Percentiles rank a stretch among this genome's conserved stretches.
Conservation (phyloP, 2,888 invertebrate species). For the Herminia tarsipennalis region DNA sequence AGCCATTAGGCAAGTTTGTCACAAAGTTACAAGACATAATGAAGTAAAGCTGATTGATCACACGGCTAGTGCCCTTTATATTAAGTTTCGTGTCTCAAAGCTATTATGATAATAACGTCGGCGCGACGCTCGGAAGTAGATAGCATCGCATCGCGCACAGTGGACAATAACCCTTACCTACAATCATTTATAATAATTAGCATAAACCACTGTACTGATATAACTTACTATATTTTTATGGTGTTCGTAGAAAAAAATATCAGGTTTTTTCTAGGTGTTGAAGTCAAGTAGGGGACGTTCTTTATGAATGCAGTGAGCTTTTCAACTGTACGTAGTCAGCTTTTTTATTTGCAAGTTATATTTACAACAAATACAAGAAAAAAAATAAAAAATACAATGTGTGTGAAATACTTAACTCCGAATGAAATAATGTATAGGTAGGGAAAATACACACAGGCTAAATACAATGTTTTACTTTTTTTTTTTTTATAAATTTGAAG, state of each 20-base stretch:
- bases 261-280: slow-evolving; percentile 8
- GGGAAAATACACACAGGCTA: too few species aligned
- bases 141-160: slow-evolving; percentile 80
- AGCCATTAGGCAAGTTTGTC: slow-evolving; percentile 14
- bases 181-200: slow-evolving; percentile 77
- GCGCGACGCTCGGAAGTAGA: slow-evolving; percentile 80
- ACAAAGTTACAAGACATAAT: slow-evolving; percentile 55
- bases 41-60: slow-evolving; percentile 74
- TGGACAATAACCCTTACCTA: slow-evolving; percentile 81
- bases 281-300: neutral
- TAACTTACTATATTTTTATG: slow-evolving; percentile 53
- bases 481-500: too few species aligned
- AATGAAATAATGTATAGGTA: too few species aligned
- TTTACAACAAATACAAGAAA: too few species aligned
- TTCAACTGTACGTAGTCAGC: neutral
- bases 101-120: slow-evolving; percentile 79
- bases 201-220: slow-evolving; percentile 62
- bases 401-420: too few species aligned
- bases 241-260: slow-evolving; percentile 11
- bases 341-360: too few species aligned
- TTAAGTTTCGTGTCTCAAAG: slow-evolving; percentile 76
- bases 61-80: slow-evolving; percentile 54
- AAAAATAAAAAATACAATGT: too few species aligned
- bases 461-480: too few species aligned
- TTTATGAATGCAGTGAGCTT: neutral